Percentiles rank a stretch among this genome's conserved stretches.
These are phyloP conservation scores for Poeciliopsis paucimaculata DNA, from an alignment of 2,797 vertebrate species.

Conservation along the genomic window DNA sequence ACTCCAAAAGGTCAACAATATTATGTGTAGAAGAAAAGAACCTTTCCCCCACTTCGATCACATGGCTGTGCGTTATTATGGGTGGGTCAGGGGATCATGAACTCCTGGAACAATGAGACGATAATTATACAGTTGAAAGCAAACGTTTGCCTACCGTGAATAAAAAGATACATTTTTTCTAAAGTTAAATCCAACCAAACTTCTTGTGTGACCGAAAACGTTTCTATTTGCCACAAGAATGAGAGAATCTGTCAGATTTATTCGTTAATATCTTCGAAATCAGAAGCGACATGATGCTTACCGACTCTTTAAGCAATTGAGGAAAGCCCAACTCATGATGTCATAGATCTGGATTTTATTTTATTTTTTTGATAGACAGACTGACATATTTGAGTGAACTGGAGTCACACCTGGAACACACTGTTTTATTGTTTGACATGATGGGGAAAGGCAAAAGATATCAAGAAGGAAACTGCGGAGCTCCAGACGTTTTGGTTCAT, in stretches of 20 bases:
- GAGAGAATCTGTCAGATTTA: background rate
- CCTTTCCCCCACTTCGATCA: conserved; percentile 74
- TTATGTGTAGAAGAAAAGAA: conserved; percentile 64
- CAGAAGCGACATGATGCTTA: background rate
- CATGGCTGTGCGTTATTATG: conserved; percentile 52
- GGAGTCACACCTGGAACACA: background rate
- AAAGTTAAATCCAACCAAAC: background rate
- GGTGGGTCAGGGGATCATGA: conserved; percentile 29
- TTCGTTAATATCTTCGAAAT: background rate
- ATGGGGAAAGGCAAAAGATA: background rate
- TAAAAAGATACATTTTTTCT: background rate
- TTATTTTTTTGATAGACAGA: background rate
- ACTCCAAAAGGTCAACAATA: conserved; percentile 67
- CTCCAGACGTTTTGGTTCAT: background rate
- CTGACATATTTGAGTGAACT: background rate
- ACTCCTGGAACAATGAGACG: conserved; percentile 41
- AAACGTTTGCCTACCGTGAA: background rate
- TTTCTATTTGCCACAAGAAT: background rate
- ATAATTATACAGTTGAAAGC: conserved; percentile 7
- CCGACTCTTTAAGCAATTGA: background rate
- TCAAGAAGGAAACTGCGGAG: background rate
- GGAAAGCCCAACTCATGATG: background rate
- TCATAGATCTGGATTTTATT: background rate
- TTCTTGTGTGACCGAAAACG: background rate
- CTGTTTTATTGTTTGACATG: background rate